Evolutionary conservation across 2,113 vertebrate genomes (phyloP), one percentile per base, ranked within the genome.

Genomic region (Himantopus leucocephalus): DNA sequence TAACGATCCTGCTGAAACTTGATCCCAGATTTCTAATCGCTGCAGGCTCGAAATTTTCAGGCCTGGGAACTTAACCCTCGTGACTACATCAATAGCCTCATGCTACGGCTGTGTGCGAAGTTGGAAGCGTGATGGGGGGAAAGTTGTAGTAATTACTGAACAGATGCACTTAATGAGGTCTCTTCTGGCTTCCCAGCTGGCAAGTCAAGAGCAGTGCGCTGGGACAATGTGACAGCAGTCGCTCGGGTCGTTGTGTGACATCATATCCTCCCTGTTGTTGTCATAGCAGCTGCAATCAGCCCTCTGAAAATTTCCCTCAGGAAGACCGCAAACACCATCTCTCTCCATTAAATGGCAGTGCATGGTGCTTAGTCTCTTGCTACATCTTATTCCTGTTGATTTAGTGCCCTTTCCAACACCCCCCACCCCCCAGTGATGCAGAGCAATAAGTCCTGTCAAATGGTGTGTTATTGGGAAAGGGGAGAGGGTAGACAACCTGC

Each of bases 131-230:
- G 92, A 76, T 52, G 88, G 48, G 41, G 88, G 94, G 88, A 95
- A 97, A 97, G 97, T 88, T 97, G 86, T 70, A 91, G 94, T 98
- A 95, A 98, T 98, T 98, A 98, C 93, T 14, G 84, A 98, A 92
- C 96, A 97, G 97, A 96, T 96, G 84, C 88, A 86, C 48, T 94
- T 98, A 98, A 98, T 98, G 97, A 98, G 97, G 86, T 97, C 97
- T 98, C 98, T 94, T 35, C 80, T 95, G 98, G 95, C 58, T 97
- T 97, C 95, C 89, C 78, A 98, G 94, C 88, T 95, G 91, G 85
- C 23, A 30, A 76, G n/a, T 52, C 7, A 59, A 93, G 56, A 93
- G 56, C 50, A 5, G 48, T 91, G 91, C 26, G 19, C 48, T 90
- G 95, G 95, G 96, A 97, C 45, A 67, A 71, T 50, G 78, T 70